Percentiles rank a stretch among this genome's conserved stretches.
These are phyloP conservation scores for Callopanchax toddi DNA, from an alignment of 2,113 vertebrate genomes.

Conservation along the genomic window DNA sequence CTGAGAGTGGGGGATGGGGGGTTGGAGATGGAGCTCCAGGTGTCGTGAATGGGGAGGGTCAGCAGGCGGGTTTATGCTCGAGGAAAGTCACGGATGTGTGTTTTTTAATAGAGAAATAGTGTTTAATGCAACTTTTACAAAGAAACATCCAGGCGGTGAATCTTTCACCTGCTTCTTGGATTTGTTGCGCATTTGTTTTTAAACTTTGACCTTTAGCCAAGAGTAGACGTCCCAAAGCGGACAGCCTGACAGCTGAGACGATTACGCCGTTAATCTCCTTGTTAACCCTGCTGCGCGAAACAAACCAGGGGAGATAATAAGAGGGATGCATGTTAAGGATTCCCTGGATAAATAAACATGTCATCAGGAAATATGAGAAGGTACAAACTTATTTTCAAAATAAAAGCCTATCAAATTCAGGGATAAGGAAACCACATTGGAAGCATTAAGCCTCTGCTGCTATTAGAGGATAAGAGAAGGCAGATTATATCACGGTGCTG, in stretches of 20 bases:
- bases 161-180: conserved; percentile 1
- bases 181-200: conserved; percentile 1
- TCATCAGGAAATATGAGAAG: conserved; percentile 13
- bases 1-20: conserved; percentile 10
- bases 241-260: conserved; percentile 37
- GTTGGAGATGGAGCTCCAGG: conserved; percentile 7
- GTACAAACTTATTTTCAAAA: conserved; percentile 13
- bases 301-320: conserved; percentile 24
- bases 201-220: conserved; percentile 50
- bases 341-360: conserved; percentile 20
- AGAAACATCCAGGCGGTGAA: neutral
- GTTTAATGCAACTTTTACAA: neutral
- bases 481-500: conserved; percentile 60
- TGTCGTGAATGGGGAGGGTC: neutral
- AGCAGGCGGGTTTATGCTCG: conserved; percentile 28
- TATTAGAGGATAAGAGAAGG: conserved; percentile 36
- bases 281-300: conserved; percentile 59
- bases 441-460: conserved; percentile 33
- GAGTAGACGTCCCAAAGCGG: conserved; percentile 49
- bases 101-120: conserved; percentile 22
- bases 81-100: neutral
- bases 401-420: conserved; percentile 26
- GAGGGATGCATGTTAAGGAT: conserved; percentile 19
- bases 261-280: conserved; percentile 65
- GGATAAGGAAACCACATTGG: conserved; percentile 17